Percentiles rank a stretch among this genome's conserved stretches.
These are phyloP conservation scores for Mesembrinibis cayennensis DNA, from an alignment of 2,113 vertebrate genomes.

Conservation along the genomic window DNA sequence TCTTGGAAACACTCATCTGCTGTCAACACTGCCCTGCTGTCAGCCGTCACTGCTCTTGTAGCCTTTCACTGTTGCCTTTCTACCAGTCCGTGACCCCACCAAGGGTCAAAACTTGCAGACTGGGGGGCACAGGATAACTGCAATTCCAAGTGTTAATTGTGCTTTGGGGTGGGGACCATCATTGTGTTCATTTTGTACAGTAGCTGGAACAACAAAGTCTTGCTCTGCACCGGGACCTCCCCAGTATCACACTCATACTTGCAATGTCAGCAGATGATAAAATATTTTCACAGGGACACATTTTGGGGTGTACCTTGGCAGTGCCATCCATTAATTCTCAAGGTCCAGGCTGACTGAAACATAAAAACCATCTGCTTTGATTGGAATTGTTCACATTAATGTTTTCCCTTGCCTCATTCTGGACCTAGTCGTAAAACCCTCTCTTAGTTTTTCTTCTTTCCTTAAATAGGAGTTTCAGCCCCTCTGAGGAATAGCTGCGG, in stretches of 20 bases:
- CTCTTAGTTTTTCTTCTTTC: background rate
- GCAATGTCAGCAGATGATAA: background rate
- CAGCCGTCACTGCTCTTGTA: background rate
- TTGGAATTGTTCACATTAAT: background rate
- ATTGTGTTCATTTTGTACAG: accelerated
- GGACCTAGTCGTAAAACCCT: background rate
- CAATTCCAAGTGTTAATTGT: background rate
- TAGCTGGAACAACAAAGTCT: background rate
- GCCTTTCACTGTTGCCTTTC: background rate
- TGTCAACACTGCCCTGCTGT: background rate
- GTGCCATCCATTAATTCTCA: background rate
- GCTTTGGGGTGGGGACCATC: background rate
- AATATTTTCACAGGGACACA: background rate
- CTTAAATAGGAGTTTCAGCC: background rate
- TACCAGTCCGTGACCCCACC: background rate
- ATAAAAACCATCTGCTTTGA: background rate
- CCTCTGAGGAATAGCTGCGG: background rate
- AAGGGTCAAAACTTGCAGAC: background rate
- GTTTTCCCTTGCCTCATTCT: background rate
- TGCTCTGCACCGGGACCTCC: background rate
- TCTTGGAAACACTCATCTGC: background rate
- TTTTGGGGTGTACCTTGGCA: background rate
- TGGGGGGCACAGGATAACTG: background rate
- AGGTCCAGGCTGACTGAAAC: background rate
- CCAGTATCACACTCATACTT: background rate